Evolutionary conservation across 1,140 invertebrate species (phyloP), one percentile per base, ranked within the genome.

Genomic region (Drosophila ironensis): DNA sequence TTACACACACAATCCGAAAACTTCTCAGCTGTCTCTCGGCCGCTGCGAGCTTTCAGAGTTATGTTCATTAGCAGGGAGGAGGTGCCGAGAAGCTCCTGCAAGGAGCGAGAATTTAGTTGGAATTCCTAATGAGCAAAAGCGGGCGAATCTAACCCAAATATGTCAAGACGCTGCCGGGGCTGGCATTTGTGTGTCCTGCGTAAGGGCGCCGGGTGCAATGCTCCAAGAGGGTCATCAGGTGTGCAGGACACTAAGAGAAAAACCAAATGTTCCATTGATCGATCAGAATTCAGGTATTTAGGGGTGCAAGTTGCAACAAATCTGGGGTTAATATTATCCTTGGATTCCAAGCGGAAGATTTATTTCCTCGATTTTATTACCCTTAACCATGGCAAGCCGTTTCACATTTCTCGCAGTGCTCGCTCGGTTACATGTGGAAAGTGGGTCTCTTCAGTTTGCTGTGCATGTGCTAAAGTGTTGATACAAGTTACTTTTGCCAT

Each of bases 391-490:
- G n/a, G n/a, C n/a, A n/a, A n/a, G n/a, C n/a, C n/a, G n/a, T n/a
- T n/a, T n/a, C n/a, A n/a, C 1, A 17, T 61, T 61, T 47, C 30
- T 60, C 0, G 0, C 28, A 17, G 33, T 63, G 41, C 14, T 11
- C 11, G 1, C 11, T n/a, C 17, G 41, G n/a, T n/a, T 69, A 25
- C 50, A 17, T 52, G 37, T 52, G 48, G 40, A 53, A 71, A 86
- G 78, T 84, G 80, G 42, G 50, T 48, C 57, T 72, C 73, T 84
- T 84, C 33, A 81, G 75, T 52, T 53, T 37, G 45, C 50, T 52
- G 30, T 84, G 80, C 74, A 84, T 86, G 80, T 86, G 80, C 80
- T 84, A 84, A 84, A 84, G 74, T 86, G 80, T 84, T 86, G 80
- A 84, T 84, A 84, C 80, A 80, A 84, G 80, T 78, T 86, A 84